These are phyloP conservation scores for Triops longicaudatus DNA, from an alignment of 1,140 invertebrate species.

Conservation along the genomic window DNA sequence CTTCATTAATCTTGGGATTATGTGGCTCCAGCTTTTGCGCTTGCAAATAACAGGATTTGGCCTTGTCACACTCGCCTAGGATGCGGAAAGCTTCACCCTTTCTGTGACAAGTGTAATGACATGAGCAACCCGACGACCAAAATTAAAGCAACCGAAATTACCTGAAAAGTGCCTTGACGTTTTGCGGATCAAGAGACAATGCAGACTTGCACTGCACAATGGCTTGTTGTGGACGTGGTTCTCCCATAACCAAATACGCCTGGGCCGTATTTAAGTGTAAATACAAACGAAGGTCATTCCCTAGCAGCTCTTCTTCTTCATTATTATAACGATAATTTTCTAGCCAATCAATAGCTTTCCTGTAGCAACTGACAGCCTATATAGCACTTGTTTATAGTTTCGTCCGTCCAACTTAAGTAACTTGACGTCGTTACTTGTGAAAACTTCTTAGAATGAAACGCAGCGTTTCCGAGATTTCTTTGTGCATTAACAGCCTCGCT, in stretches of 20 bases:
- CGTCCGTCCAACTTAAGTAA: neutral
- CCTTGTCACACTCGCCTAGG: neutral
- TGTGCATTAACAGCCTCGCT: neutral
- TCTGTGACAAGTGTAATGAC: neutral
- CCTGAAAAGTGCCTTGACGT: neutral
- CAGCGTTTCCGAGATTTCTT: neutral
- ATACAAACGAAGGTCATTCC: neutral
- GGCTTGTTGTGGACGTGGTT: neutral
- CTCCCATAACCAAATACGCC: neutral
- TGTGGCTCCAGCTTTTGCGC: neutral
- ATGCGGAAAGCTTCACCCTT: neutral
- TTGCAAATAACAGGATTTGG: neutral
- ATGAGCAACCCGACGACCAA: neutral
- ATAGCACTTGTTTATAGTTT: neutral
- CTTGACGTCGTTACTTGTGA: neutral
- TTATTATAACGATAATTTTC: neutral
- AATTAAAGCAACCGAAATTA: neutral
- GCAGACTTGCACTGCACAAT: neutral
- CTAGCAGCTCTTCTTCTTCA: neutral
- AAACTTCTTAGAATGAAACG: neutral
- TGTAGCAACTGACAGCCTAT: neutral
- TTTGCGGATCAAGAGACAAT: neutral
- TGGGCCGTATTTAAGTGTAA: neutral
- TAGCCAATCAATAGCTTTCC: neutral
- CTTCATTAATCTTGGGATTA: neutral